Percentiles rank a stretch among this genome's conserved stretches.
These are phyloP conservation scores for Eupithecia pulchellata DNA, from an alignment of 2,888 invertebrate species.

Conservation along the genomic window DNA sequence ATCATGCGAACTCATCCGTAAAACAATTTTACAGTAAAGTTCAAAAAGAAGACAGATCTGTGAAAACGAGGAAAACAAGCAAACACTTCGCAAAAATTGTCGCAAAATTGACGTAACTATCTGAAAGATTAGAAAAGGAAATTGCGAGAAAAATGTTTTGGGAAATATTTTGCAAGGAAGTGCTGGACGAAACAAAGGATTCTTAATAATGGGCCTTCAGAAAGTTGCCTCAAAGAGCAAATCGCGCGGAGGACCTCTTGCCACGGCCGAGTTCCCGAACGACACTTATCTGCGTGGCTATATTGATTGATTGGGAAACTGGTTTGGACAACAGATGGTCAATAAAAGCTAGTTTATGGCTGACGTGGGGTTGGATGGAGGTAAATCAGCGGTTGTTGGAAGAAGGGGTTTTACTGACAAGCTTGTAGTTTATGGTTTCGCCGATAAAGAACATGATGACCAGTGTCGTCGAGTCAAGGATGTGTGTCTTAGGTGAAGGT, in stretches of 20 bases:
- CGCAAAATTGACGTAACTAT: slow-evolving; percentile 52
- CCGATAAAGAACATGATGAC: slow-evolving; percentile 28
- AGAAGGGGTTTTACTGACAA: slow-evolving; percentile 26
- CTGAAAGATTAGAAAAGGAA: slow-evolving; percentile 58
- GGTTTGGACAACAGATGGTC: slow-evolving; percentile 43
- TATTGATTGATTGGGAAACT: slow-evolving; percentile 65
- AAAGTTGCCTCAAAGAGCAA: slow-evolving; percentile 65
- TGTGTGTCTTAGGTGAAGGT: not conserved
- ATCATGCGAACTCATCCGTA: slow-evolving; percentile 30
- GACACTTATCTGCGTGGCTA: slow-evolving; percentile 71
- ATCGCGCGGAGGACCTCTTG: slow-evolving; percentile 58
- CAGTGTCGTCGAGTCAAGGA: slow-evolving; percentile 12
- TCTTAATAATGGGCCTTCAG: slow-evolving; percentile 65
- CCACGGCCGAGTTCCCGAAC: slow-evolving; percentile 67
- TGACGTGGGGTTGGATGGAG: slow-evolving; percentile 29
- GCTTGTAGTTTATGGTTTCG: slow-evolving; percentile 30
- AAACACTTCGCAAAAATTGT: slow-evolving; percentile 32
- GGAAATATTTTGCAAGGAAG: slow-evolving; percentile 67
- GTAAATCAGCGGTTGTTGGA: slow-evolving; percentile 27
- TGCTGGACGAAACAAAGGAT: slow-evolving; percentile 71
- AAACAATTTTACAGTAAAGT: slow-evolving; percentile 29
- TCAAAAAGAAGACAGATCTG: slow-evolving; percentile 33
- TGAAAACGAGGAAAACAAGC: slow-evolving; percentile 31
- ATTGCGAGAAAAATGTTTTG: slow-evolving; percentile 63
- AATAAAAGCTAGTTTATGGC: slow-evolving; percentile 38